phyloP scores from a whole-genome alignment of 1,140 invertebrate species.

The Neodiprion pinetum region DNA sequence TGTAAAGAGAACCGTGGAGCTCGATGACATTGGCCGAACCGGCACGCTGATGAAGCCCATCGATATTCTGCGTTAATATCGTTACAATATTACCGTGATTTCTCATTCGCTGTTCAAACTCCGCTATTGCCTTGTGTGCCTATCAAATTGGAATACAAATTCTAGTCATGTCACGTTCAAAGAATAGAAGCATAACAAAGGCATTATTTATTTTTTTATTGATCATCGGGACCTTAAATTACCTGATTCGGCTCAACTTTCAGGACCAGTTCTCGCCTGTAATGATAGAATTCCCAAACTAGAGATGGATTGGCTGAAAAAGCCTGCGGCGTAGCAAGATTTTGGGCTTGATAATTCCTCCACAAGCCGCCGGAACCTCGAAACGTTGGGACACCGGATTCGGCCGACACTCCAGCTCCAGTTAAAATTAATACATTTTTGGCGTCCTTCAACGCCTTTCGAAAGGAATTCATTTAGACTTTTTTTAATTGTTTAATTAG shows the following conservation, averaged over 20 bases:
- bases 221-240: slow-evolving; percentile 27
- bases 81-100: slow-evolving; percentile 69
- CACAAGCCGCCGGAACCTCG: slow-evolving; percentile 79
- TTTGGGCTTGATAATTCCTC: slow-evolving; percentile 73
- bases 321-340: slow-evolving; percentile 72
- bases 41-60: slow-evolving; percentile 84
- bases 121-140: slow-evolving; percentile 84
- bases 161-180: not conserved
- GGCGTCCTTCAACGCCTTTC: slow-evolving; percentile 63
- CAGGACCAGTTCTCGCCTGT: slow-evolving; percentile 71
- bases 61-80: slow-evolving; percentile 93
- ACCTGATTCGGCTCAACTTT: slow-evolving; percentile 73
- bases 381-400: slow-evolving; percentile 85
- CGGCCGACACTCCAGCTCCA: slow-evolving; percentile 81
- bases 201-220: slow-evolving; percentile 9
- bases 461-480: slow-evolving; percentile 61
- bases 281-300: slow-evolving; percentile 85
- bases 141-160: slow-evolving; percentile 46
- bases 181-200: not conserved
- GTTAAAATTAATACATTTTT: slow-evolving; percentile 74
- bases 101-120: slow-evolving; percentile 72
- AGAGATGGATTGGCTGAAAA: slow-evolving; percentile 73
- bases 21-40: slow-evolving; percentile 84
- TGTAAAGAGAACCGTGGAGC: slow-evolving; percentile 88
- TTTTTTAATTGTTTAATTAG: not conserved